Conservation (phyloP, 2,888 invertebrate genomes). For the Lampropteryx suffumata region DNA sequence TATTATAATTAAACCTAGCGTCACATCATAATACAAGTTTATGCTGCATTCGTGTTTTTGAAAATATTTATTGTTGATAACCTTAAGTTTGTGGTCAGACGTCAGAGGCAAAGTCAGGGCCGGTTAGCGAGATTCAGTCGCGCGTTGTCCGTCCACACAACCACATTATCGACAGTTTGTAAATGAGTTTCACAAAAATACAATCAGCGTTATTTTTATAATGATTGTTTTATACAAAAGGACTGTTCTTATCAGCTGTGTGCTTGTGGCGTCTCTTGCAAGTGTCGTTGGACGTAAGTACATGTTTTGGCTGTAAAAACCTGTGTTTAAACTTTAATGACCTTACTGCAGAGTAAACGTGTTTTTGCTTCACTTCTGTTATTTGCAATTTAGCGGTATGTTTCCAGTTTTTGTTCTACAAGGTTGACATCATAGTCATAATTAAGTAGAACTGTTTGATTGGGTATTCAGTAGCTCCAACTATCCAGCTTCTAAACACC, state of each 20-base stretch:
- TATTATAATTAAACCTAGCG: conserved; percentile 41
- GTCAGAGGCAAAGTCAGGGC: conserved; percentile 53
- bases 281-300: conserved; percentile 50
- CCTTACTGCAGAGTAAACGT: conserved; percentile 38
- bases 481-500: too few relatives aligned
- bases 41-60: conserved; percentile 43
- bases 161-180: conserved; percentile 39
- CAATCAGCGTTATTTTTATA: conserved; percentile 36
- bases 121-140: conserved; percentile 57
- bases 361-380: conserved; percentile 23
- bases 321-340: conserved; percentile 35
- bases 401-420: conserved; percentile 19
- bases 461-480: too few relatives aligned
- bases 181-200: conserved; percentile 33
- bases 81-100: conserved; percentile 54
- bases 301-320: conserved; percentile 9
- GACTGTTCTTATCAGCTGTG: conserved; percentile 34
- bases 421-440: conserved; percentile 9
- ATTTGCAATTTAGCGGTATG: conserved; percentile 27
- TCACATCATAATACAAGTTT: conserved; percentile 34
- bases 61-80: conserved; percentile 62
- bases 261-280: conserved; percentile 39
- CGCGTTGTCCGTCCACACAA: conserved; percentile 46
- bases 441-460: conserved; percentile 1
- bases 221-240: conserved; percentile 43